Conservation (phyloP, 2,113 vertebrate species). For the Bos javanicus region DNA sequence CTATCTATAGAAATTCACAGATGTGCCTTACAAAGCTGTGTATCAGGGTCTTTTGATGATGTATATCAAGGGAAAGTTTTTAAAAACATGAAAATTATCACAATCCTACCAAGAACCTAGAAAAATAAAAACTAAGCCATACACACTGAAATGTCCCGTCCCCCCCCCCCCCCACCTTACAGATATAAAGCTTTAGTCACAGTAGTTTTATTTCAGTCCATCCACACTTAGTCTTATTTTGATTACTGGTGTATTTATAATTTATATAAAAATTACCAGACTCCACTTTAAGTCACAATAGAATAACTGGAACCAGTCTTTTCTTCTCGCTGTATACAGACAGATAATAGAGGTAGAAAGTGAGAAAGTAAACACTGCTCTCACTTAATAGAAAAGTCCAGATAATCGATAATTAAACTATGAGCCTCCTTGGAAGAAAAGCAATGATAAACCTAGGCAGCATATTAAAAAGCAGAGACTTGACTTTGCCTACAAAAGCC, state of each 20-base stretch:
- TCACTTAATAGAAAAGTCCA: background rate
- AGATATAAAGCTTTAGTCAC: background rate
- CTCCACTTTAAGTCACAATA: background rate
- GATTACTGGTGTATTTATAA: background rate
- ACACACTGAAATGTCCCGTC: background rate
- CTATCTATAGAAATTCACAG: background rate
- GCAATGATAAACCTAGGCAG: background rate
- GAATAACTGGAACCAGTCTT: background rate
- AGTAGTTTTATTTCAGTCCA: background rate
- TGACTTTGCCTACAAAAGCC: background rate
- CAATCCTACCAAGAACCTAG: background rate
- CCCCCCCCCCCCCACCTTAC: rapidly evolving
- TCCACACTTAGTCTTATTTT: background rate
- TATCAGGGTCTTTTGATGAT: background rate
- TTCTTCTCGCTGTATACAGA: background rate
- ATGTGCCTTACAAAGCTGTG: background rate
- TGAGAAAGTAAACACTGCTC: background rate
- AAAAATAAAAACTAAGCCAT: background rate
- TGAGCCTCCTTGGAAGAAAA: background rate
- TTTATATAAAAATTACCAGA: background rate
- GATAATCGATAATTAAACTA: background rate
- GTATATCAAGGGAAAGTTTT: background rate
- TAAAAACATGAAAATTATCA: background rate
- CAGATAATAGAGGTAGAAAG: background rate
- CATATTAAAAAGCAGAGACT: background rate